phyloP scores from a whole-genome alignment of 2,113 vertebrate genomes.

The Eulemur macaco region DNA sequence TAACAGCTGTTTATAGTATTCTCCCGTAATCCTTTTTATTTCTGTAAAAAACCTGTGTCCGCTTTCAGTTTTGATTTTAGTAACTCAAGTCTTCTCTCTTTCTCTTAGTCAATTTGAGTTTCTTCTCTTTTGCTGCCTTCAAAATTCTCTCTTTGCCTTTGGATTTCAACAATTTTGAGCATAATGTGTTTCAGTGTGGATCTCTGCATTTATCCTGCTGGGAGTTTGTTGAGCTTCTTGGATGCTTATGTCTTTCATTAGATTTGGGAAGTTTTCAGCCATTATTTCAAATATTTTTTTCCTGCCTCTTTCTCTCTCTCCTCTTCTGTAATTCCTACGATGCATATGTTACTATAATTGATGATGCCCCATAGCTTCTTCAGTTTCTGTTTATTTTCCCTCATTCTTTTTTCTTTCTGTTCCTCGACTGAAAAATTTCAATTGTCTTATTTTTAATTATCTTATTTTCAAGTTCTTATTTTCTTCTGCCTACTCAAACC shows the following conservation, averaged over 20 bases:
- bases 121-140: background rate
- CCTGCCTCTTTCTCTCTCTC: background rate
- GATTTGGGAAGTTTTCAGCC: background rate
- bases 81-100: background rate
- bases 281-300: background rate
- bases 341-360: background rate
- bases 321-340: background rate
- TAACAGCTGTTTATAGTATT: background rate
- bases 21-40: background rate
- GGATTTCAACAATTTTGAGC: background rate
- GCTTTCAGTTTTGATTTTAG: background rate
- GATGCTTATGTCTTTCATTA: background rate
- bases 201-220: background rate
- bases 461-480: background rate
- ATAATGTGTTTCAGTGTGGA: background rate
- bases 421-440: background rate
- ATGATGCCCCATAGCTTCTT: background rate
- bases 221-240: background rate
- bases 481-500: background rate
- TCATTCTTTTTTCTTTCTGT: background rate
- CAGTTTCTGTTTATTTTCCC: background rate
- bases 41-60: background rate
- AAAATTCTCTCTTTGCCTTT: background rate
- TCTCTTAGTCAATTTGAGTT: background rate
- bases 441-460: background rate